A percentile compares a stretch with the other conserved stretches of the same genome.
Evolutionary conservation across 1,140 invertebrate genomes (phyloP).

Genomic region (Tetramorium alpestre): DNA sequence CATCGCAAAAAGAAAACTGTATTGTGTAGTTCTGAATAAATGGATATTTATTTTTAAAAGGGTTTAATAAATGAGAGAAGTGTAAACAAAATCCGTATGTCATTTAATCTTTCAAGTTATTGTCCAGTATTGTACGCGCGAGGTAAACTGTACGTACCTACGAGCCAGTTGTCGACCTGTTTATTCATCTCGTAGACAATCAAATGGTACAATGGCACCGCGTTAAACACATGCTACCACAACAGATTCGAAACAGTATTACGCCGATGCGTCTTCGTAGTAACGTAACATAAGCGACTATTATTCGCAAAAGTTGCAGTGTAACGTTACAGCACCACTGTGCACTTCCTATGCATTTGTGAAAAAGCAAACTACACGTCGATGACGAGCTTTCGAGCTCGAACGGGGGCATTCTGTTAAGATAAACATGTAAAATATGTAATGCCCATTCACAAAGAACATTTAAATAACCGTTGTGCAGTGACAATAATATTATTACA

Average conservation of each 20-base stretch:
- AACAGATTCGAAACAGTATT: not conserved
- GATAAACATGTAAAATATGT: not conserved
- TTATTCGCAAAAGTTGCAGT: constrained; percentile 49
- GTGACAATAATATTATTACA: constrained; percentile 4
- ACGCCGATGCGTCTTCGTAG: not conserved
- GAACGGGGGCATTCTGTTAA: not conserved
- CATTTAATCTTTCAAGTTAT: constrained; percentile 10
- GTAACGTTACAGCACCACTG: not conserved
- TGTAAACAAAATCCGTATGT: not conserved
- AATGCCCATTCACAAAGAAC: not conserved
- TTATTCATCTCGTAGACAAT: constrained; percentile 26
- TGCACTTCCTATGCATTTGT: not conserved
- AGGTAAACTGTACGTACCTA: not conserved
- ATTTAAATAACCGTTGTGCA: not conserved
- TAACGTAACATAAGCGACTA: not conserved
- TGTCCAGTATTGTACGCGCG: not conserved
- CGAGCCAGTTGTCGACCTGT: constrained; percentile 26
- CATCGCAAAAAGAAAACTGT: not conserved
- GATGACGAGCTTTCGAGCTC: not conserved
- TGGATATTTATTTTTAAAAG: not conserved
- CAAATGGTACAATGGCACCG: not conserved
- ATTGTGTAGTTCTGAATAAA: not conserved
- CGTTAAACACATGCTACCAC: constrained; percentile 8
- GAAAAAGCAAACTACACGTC: not conserved
- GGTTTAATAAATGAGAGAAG: not conserved